A percentile compares a stretch with the other conserved stretches of the same genome.
Evolutionary conservation across 2,113 vertebrate genomes (phyloP).

Genomic region (Odontesthes bonariensis): DNA sequence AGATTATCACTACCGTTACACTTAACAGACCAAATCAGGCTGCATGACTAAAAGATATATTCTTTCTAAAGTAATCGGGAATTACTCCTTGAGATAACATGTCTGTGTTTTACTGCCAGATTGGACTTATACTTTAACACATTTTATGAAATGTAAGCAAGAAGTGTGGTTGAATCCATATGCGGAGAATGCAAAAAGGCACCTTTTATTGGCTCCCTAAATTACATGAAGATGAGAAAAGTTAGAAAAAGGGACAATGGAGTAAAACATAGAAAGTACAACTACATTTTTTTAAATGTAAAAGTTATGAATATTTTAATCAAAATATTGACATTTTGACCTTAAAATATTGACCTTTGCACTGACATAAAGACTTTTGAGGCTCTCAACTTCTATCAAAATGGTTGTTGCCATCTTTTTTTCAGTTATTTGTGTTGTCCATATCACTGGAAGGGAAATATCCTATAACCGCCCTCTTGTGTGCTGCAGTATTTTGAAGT

Average conservation of each 20-base stretch:
- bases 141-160: neutral
- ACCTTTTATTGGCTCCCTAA: no score
- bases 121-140: neutral
- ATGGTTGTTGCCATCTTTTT: no score
- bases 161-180: neutral
- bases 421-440: no score
- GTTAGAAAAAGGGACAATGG: neutral
- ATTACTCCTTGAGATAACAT: neutral
- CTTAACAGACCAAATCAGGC: neutral
- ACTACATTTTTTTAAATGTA: neutral
- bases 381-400: no score
- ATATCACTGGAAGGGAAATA: no score
- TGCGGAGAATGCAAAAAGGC: no score
- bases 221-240: neutral
- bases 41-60: neutral
- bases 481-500: no score
- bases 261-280: neutral
- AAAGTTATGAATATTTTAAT: no score
- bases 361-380: no score
- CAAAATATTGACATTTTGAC: no score
- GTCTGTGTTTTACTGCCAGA: neutral
- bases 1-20: neutral
- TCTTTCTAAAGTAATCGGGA: neutral
- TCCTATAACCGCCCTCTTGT: no score
- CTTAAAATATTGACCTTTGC: no score